Evolutionary conservation across 2,113 vertebrate species (phyloP).

Genomic region (Oreochromis niloticus): DNA sequence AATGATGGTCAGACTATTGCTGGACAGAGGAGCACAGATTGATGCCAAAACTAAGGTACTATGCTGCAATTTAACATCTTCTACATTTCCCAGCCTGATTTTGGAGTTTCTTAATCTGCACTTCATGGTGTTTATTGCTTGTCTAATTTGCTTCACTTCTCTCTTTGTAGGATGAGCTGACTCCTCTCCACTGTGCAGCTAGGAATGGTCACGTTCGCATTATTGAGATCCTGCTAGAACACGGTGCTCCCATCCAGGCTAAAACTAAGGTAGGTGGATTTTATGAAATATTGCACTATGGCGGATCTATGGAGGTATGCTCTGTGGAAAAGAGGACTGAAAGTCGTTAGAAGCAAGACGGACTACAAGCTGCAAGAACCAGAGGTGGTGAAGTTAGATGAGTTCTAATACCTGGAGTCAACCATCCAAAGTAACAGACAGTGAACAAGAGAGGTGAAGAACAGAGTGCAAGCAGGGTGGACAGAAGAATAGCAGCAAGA

Average conservation of each 20-base stretch:
- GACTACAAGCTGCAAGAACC: neutral
- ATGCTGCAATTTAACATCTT: neutral
- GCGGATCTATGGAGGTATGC: neutral
- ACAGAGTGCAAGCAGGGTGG: neutral
- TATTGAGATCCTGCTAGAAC: conserved; percentile 94
- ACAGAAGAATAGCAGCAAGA: neutral
- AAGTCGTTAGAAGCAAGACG: neutral
- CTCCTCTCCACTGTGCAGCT: conserved; percentile 95
- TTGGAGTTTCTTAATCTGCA: neutral
- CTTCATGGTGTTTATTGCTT: neutral
- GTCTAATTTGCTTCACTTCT: neutral
- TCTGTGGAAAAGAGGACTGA: neutral
- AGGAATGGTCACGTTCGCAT: conserved; percentile 93
- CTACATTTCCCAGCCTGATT: neutral
- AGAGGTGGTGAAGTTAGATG: neutral
- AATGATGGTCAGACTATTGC: conserved; percentile 95
- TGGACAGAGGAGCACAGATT: conserved; percentile 93
- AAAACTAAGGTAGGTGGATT: conserved; percentile 88
- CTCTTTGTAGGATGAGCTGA: conserved; percentile 86
- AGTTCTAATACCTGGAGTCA: neutral
- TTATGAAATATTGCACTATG: neutral
- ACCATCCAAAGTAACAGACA: neutral
- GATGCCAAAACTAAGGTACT: conserved; percentile 93
- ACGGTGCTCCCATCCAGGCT: conserved; percentile 93
- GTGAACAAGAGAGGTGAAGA: neutral